A percentile compares a stretch with the other conserved stretches of the same genome.
Conservation (phyloP, 2,888 invertebrate genomes). For the Apoda limacodes region DNA sequence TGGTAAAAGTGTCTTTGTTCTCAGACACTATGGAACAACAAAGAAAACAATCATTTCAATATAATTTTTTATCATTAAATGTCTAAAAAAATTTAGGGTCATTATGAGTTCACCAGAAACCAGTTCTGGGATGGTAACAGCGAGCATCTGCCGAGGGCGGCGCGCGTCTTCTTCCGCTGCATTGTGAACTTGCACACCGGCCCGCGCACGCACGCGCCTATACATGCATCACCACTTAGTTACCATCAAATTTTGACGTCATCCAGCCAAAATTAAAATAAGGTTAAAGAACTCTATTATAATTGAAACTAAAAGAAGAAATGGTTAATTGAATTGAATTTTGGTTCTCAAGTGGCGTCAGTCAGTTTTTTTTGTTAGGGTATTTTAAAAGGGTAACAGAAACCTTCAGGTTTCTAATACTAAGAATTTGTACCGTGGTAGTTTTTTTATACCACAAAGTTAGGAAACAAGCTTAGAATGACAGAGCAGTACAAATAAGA, state of each 20-base stretch:
- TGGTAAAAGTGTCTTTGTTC: too few species aligned
- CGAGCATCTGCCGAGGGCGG: slow-evolving; percentile 55
- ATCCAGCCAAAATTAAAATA: slow-evolving; percentile 22
- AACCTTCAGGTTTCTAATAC: too few species aligned
- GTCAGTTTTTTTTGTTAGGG: too few species aligned
- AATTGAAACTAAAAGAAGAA: slow-evolving; percentile 6
- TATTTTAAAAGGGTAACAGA: too few species aligned
- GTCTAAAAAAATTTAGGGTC: slow-evolving; percentile 37
- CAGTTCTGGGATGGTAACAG: slow-evolving; percentile 36
- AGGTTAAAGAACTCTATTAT: slow-evolving; percentile 27
- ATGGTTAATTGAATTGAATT: not conserved
- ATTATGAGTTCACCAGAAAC: slow-evolving; percentile 39
- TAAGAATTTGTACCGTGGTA: too few species aligned
- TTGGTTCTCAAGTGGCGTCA: too few species aligned
- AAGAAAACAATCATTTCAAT: slow-evolving; percentile 29
- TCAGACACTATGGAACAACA: too few species aligned
- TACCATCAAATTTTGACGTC: slow-evolving; percentile 25
- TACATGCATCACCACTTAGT: too few species aligned
- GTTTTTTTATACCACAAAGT: too few species aligned
- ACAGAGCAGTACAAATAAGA: too few species aligned
- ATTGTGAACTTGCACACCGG: slow-evolving; percentile 51
- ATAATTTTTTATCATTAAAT: slow-evolving; percentile 26
- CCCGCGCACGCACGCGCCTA: slow-evolving; percentile 51
- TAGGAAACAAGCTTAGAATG: too few species aligned
- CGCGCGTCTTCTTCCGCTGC: slow-evolving; percentile 62